Evolutionary conservation across 2,797 vertebrate genomes (phyloP), one percentile per base, ranked within the genome.

Genomic region (Glyptemys insculpta): DNA sequence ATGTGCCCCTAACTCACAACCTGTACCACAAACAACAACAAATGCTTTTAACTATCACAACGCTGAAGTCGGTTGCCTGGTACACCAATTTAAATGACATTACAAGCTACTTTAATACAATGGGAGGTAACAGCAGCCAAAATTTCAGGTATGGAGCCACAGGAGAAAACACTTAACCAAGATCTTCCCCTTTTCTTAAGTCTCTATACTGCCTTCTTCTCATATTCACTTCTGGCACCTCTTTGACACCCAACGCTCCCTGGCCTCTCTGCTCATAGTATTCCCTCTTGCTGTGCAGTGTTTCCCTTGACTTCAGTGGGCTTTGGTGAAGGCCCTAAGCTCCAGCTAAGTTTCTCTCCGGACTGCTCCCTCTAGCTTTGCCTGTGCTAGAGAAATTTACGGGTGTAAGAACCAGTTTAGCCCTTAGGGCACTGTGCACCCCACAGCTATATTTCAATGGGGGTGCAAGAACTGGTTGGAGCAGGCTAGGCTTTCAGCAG

Each of bases 1-100:
- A 94, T 96, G 97, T 96, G 95, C 92, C 93, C 96, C 92, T 56
- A 82, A 96, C 86, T 94, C 94, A 78, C 83, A 85, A 68, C 81
- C 85, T 85, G 18, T 78, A 41, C 83, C 86, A 59, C 50, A 72
- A 56, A 16, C 41, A n/a, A n/a, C 2, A 16, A 88, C 74, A 86
- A 90, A 29, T 47, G 90, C 88, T 83, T 72, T 78, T 2, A 0
- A 79, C 79, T 89, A 44, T 89, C 29, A 0, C 87, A 87, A 88
- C 2, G 59, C 87, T 52, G 31, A 72, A 41, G 78, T 80, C 37
- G 41, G 54, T 49, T 47, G 41, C 65, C 57, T 83, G 49, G 72
- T 59, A 68, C 50, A 86, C 52, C 78, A 29, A 74, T 72, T 79
- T 86, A 68, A 56, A 56, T 56, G 12, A 37, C 25, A 23, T 54